Evolutionary conservation across 2,888 invertebrate species (phyloP), one percentile per base, ranked within the genome.

Genomic region (Frankliniella intonsa): DNA sequence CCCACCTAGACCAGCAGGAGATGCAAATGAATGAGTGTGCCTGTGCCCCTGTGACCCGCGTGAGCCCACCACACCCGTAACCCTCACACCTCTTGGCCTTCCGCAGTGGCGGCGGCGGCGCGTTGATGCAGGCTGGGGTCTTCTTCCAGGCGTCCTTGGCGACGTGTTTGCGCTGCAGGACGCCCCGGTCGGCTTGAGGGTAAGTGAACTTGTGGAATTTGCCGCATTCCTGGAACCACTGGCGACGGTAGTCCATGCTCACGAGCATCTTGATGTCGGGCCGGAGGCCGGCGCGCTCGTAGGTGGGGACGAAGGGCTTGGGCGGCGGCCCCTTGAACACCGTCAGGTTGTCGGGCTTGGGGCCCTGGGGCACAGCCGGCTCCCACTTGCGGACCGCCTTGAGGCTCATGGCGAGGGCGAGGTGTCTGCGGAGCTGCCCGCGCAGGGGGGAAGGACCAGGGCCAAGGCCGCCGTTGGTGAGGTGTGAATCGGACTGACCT

Each of bases 191-290:
- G 22, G 25, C 25, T 8, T 10, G 69, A 9, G 69, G 25, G 69
- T 76, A 76, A 12, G 69, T 8, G 69, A 25, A 12, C 69, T 25
- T 76, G 69, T 76, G 69, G 69, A 76, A 76, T 12, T 22, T n/a
- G 69, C 25, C 69, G 69, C 69, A 76, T 22, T 76, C 69, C 25
- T 25, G 69, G 69, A 76, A 76, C 69, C 69, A 76, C 69, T 12
- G 9, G 69, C 69, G 69, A 9, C 69, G 69, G 69, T 76, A 76
- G 22, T 76, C 69, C 69, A 76, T 76, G 69, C 69, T 76, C 11
- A 76, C 69, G 69, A 76, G 69, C 22, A 76, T 22, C 69, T 76
- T 76, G 22, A 76, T 76, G 69, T 76, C 69, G 69, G 69, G 69
- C 11, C 69, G 69, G 11, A 76, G 69, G 22, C 22, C 69, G 25